These are phyloP conservation scores for Amphipyra tragopoginis DNA, from an alignment of 2,888 invertebrate genomes.

Conservation along the genomic window DNA sequence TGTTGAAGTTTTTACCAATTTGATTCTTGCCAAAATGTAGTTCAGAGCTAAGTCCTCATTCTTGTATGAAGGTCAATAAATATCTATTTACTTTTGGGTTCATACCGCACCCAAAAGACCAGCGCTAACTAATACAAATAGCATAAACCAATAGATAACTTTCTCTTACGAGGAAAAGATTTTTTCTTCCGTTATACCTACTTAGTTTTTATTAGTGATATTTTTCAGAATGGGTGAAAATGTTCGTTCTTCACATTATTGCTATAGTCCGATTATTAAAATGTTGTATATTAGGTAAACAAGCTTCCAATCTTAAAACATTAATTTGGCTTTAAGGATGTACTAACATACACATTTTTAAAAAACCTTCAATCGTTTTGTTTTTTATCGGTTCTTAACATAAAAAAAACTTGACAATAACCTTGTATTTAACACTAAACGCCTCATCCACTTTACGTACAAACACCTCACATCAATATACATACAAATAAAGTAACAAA, in stretches of 20 bases:
- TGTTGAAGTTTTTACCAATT: no score
- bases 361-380: no score
- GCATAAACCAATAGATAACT: constrained; percentile 24
- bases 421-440: not conserved
- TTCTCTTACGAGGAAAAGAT: constrained; percentile 54
- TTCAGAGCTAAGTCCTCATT: not conserved
- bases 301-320: no score
- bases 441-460: not conserved
- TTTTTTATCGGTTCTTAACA: no score
- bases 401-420: no score
- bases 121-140: constrained; percentile 27
- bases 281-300: no score
- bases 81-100: constrained; percentile 20
- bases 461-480: constrained; percentile 12
- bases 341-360: no score
- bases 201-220: no score
- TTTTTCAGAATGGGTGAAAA: no score
- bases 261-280: no score
- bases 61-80: constrained; percentile 21
- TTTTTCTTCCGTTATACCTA: not conserved
- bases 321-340: no score
- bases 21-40: not conserved
- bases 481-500: constrained; percentile 31
- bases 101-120: constrained; percentile 13
- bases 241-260: no score